These are phyloP conservation scores for Entomobrya proxima DNA, from an alignment of 2,888 invertebrate species.

Conservation along the genomic window DNA sequence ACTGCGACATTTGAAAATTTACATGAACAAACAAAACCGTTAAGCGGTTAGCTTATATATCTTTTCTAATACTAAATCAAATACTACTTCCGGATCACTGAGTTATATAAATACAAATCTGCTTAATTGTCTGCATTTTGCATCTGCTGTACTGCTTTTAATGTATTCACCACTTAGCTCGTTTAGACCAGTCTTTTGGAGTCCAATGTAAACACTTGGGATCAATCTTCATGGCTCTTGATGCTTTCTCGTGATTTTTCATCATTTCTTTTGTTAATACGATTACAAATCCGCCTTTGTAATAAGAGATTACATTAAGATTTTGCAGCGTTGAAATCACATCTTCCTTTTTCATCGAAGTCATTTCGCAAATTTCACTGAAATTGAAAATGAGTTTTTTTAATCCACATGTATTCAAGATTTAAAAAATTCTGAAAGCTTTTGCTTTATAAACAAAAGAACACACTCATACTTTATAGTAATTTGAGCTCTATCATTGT, in stretches of 20 bases:
- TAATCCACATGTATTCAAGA: not conserved
- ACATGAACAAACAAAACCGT: no score
- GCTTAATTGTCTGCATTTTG: no score
- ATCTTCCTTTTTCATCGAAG: slow-evolving; percentile 99
- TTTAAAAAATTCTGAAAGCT: slow-evolving; percentile 85
- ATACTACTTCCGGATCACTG: no score
- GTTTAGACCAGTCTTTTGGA: slow-evolving; percentile 92
- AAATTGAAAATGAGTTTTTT: slow-evolving; percentile 27
- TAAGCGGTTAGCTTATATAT: no score
- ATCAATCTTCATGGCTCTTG: slow-evolving; percentile 92
- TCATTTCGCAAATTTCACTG: slow-evolving; percentile 93
- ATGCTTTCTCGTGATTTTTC: slow-evolving; percentile 90
- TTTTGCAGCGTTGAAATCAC: slow-evolving; percentile 98
- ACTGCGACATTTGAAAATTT: no score
- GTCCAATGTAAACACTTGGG: slow-evolving; percentile 98
- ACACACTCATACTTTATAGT: slow-evolving; percentile 88
- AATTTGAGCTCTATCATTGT: slow-evolving; percentile 94
- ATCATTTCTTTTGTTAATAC: slow-evolving; percentile 92
- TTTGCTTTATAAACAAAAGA: slow-evolving; percentile 96
- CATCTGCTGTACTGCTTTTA: not conserved
- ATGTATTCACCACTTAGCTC: slow-evolving; percentile 90
- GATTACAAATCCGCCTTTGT: slow-evolving; percentile 99
- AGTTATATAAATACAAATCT: no score
- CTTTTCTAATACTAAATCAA: no score
- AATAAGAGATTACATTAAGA: slow-evolving; percentile 97